phyloP scores from a whole-genome alignment of 1,140 invertebrate genomes.

The Cyclargus thomasi region DNA sequence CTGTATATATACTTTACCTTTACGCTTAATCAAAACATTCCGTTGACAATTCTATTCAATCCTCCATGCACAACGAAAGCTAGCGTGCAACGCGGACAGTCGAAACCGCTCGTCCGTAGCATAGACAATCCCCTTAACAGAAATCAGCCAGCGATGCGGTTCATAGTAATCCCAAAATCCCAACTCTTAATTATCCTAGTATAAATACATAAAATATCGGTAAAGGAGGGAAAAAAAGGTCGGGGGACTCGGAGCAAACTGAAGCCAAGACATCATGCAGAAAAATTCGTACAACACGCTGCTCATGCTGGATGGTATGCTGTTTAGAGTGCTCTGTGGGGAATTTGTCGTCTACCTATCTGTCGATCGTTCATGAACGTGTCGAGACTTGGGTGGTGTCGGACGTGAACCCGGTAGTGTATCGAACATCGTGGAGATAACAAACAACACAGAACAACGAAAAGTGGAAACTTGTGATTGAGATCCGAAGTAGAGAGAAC shows the following conservation, averaged over 20 bases:
- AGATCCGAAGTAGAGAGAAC: slow-evolving; percentile 61
- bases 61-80: slow-evolving; percentile 74
- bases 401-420: slow-evolving; percentile 50
- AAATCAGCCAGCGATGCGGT: slow-evolving; percentile 41
- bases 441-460: slow-evolving; percentile 64
- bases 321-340: slow-evolving; percentile 66
- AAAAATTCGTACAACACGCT: slow-evolving; percentile 53
- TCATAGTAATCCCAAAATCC: slow-evolving; percentile 24
- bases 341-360: slow-evolving; percentile 38
- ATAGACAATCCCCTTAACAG: slow-evolving; percentile 47
- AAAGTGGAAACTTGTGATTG: slow-evolving; percentile 65
- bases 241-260: slow-evolving; percentile 37
- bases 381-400: slow-evolving; percentile 44
- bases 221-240: background rate
- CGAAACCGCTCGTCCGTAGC: slow-evolving; percentile 58
- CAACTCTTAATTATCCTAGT: slow-evolving; percentile 21
- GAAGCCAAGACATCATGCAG: slow-evolving; percentile 74
- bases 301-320: slow-evolving; percentile 64
- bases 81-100: slow-evolving; percentile 60
- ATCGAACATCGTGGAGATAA: slow-evolving; percentile 62
- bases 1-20: slow-evolving; percentile 64
- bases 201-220: slow-evolving; percentile 18
- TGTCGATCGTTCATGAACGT: slow-evolving; percentile 36
- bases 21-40: slow-evolving; percentile 60
- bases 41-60: slow-evolving; percentile 61